Evolutionary conservation across 2,113 vertebrate genomes (phyloP).

Genomic region (Hippocampus guttulatus): DNA sequence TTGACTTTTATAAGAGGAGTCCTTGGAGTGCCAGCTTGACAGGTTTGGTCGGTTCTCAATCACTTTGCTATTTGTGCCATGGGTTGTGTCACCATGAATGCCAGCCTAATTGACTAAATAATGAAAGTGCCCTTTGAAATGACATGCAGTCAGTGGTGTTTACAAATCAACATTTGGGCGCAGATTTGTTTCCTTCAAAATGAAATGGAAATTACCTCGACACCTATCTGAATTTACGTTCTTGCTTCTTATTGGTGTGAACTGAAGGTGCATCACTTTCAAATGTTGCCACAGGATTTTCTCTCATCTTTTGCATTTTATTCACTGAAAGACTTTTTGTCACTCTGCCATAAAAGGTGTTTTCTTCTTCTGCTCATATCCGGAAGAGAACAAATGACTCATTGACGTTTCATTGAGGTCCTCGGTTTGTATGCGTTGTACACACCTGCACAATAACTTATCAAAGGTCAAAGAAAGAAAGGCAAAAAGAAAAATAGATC

Average conservation of each 20-base stretch:
- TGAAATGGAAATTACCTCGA: no score
- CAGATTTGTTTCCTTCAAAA: no score
- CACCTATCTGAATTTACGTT: no score
- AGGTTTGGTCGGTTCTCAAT: constrained; percentile 37
- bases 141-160: constrained; percentile 29
- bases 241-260: constrained; percentile 36
- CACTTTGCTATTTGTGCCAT: constrained; percentile 45
- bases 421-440: constrained; percentile 64
- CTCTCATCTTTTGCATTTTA: constrained; percentile 48
- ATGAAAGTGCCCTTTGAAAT: constrained; percentile 31
- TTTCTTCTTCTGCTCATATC: constrained; percentile 53
- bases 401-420: constrained; percentile 55
- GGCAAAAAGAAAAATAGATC: constrained; percentile 49
- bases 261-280: constrained; percentile 63
- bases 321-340: constrained; percentile 44
- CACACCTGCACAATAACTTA: constrained; percentile 65
- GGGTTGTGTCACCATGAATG: constrained; percentile 39
- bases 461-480: constrained; percentile 58
- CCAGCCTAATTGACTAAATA: constrained; percentile 37
- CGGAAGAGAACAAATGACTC: constrained; percentile 46
- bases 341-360: constrained; percentile 45
- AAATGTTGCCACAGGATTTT: constrained; percentile 69
- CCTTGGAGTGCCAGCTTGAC: constrained; percentile 31
- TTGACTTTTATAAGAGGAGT: constrained; percentile 47
- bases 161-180: neutral